Conservation (phyloP, 2,888 invertebrate species). For the Microctonus aethiopoides region DNA sequence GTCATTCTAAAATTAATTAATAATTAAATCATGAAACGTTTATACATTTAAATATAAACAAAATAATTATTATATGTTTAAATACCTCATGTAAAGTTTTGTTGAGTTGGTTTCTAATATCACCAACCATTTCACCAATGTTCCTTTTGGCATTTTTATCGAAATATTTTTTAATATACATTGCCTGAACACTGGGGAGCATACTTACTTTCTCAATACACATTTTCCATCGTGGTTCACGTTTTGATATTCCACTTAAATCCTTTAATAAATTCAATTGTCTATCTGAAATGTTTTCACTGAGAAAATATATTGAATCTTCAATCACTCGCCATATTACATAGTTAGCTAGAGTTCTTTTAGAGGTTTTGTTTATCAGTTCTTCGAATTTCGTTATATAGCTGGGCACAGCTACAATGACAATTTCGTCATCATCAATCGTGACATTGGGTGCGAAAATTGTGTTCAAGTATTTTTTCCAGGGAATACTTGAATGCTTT, state of each 20-base stretch:
- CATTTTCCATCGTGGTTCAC: conserved; percentile 92
- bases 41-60: conserved; percentile 35
- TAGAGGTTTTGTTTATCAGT: conserved; percentile 71
- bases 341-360: conserved; percentile 86
- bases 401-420: conserved; percentile 85
- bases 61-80: conserved; percentile 59
- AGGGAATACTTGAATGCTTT: conserved; percentile 80
- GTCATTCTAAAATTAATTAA: conserved; percentile 63
- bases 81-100: conserved; percentile 76
- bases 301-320: conserved; percentile 83
- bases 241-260: conserved; percentile 84
- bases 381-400: conserved; percentile 80
- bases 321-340: conserved; percentile 91
- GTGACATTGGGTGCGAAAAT: conserved; percentile 75
- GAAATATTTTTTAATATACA: conserved; percentile 90
- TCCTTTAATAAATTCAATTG: conserved; percentile 85
- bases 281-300: conserved; percentile 80
- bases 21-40: too few species aligned
- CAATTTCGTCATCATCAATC: conserved; percentile 75
- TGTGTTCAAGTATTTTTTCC: conserved; percentile 84
- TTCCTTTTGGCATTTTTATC: conserved; percentile 85
- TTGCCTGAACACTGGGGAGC: conserved; percentile 79
- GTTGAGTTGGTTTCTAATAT: conserved; percentile 85
- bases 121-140: conserved; percentile 88
- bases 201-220: conserved; percentile 79